These are phyloP conservation scores for Xylota segnis DNA, from an alignment of 2,888 invertebrate genomes.

Conservation along the genomic window DNA sequence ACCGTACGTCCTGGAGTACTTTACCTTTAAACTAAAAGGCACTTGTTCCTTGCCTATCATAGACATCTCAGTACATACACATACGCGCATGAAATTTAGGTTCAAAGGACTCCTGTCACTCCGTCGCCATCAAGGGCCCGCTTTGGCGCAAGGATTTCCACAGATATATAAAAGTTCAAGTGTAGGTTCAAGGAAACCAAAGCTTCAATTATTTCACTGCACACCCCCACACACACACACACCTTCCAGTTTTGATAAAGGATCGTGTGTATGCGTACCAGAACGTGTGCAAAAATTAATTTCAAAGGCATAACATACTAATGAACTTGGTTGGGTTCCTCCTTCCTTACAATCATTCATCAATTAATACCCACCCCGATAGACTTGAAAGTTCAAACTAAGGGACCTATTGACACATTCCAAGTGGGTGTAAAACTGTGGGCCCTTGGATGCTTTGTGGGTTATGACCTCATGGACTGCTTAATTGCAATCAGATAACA, in stretches of 20 bases:
- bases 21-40: constrained; percentile 50
- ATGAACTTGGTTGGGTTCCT: constrained; percentile 14
- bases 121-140: constrained; percentile 23
- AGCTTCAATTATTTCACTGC: constrained; percentile 34
- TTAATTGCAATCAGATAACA: constrained; percentile 57
- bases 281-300: constrained; percentile 29
- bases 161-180: neutral
- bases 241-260: neutral
- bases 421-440: neutral
- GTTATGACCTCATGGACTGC: constrained; percentile 55
- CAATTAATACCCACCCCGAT: constrained; percentile 25
- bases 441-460: constrained; percentile 17
- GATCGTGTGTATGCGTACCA: neutral
- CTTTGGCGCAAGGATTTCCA: constrained; percentile 17
- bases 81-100: constrained; percentile 24
- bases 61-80: constrained; percentile 20
- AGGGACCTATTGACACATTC: neutral
- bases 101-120: constrained; percentile 65
- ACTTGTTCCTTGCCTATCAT: constrained; percentile 10
- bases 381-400: constrained; percentile 3
- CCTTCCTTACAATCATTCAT: constrained; percentile 9
- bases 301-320: constrained; percentile 13
- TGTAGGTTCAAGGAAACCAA: constrained; percentile 29
- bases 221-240: no score
- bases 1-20: constrained; percentile 39